Percentiles rank a stretch among this genome's conserved stretches.
Evolutionary conservation across 2,113 vertebrate species (phyloP).

Genomic region (Engraulis encrasicolus): DNA sequence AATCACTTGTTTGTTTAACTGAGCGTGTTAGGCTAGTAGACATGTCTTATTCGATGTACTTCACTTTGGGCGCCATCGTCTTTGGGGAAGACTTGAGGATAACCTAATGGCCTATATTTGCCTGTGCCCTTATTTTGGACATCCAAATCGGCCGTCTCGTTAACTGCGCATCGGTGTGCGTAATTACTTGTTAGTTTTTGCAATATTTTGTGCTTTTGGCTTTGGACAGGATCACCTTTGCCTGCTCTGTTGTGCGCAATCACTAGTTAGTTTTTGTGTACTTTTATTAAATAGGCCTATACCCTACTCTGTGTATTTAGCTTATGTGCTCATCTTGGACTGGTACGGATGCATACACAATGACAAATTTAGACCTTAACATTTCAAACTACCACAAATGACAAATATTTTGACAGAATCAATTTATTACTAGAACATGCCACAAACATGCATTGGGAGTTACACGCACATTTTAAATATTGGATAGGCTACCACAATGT

Average conservation of each 20-base stretch:
- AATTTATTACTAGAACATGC: slow-evolving; percentile 99
- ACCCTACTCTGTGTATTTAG: neutral
- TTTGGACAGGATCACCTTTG: no score
- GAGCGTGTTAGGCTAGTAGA: no score
- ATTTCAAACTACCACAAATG: slow-evolving; percentile 32
- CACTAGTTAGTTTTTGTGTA: neutral
- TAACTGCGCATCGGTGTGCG: no score
- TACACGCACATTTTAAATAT: slow-evolving; percentile 67
- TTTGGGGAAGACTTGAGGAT: no score
- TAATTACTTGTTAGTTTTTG: no score
- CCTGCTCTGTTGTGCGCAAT: no score
- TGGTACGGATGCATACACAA: neutral
- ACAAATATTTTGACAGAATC: slow-evolving; percentile 57
- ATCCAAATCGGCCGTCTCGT: no score
- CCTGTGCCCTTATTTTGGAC: no score
- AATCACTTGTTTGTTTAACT: neutral
- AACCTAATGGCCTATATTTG: no score
- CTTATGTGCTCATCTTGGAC: neutral
- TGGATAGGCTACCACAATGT: slow-evolving; percentile 62
- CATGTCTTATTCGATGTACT: no score
- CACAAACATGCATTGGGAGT: slow-evolving; percentile 89
- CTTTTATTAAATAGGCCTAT: neutral
- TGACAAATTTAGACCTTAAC: neutral
- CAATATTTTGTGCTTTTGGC: no score
- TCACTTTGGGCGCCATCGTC: no score